phyloP scores from a whole-genome alignment of 2,888 invertebrate genomes.

The Nomada flava region DNA sequence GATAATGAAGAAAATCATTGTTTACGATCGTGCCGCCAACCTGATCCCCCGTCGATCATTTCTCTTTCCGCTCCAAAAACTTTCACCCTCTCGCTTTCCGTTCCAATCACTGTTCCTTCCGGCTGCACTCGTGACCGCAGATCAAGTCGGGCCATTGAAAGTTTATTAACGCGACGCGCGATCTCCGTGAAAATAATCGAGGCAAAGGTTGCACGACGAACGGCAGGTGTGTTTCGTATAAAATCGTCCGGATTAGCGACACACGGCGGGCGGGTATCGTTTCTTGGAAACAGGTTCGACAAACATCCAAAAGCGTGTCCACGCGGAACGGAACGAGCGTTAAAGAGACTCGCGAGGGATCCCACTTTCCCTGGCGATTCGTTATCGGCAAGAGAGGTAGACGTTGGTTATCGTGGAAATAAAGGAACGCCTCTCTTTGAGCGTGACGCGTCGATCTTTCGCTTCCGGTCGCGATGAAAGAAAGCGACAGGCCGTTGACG shows the following conservation, averaged over 20 bases:
- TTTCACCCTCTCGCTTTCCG: slow-evolving; percentile 63
- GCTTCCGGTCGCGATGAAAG: slow-evolving; percentile 66
- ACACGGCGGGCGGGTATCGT: background rate
- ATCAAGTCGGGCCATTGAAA: slow-evolving; percentile 9
- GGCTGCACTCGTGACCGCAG: slow-evolving; percentile 23
- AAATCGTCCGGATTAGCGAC: background rate
- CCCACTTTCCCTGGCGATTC: slow-evolving; percentile 31
- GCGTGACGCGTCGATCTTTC: slow-evolving; percentile 62
- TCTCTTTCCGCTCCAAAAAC: slow-evolving; percentile 53
- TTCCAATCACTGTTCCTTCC: slow-evolving; percentile 42
- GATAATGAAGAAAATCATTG: background rate
- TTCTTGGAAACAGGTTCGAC: slow-evolving; percentile 32
- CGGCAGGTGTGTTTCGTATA: slow-evolving; percentile 33
- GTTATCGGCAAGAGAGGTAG: slow-evolving; percentile 25
- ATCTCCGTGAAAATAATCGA: slow-evolving; percentile 6
- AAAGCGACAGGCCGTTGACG: slow-evolving; percentile 60
- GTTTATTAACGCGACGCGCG: slow-evolving; percentile 2
- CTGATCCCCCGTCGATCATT: slow-evolving; percentile 27
- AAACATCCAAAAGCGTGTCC: background rate
- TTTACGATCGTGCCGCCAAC: slow-evolving; percentile 21
- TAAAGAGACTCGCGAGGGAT: slow-evolving; percentile 6
- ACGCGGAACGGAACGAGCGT: background rate
- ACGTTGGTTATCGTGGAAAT: slow-evolving; percentile 41
- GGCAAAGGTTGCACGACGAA: slow-evolving; percentile 4
- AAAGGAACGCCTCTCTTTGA: slow-evolving; percentile 49